Percentiles rank a stretch among this genome's conserved stretches.
Evolutionary conservation across 2,113 vertebrate genomes (phyloP).

Genomic region (Pangasianodon gigas): DNA sequence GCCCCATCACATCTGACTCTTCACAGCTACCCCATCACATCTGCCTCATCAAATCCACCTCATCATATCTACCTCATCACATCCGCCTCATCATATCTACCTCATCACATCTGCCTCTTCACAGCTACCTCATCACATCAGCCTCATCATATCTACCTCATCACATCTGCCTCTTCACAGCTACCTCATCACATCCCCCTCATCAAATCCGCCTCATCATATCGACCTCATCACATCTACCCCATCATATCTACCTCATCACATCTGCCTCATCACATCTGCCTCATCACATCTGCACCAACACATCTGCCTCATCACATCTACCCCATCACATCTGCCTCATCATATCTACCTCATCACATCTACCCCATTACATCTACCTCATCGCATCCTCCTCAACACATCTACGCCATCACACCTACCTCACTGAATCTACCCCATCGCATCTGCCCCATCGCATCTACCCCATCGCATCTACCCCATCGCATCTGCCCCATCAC

Average conservation of each 20-base stretch:
- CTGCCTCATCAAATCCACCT: background rate
- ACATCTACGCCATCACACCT: background rate
- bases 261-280: background rate
- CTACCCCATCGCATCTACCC: too few relatives aligned
- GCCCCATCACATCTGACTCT: background rate
- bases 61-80: background rate
- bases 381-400: too few relatives aligned
- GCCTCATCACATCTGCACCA: background rate
- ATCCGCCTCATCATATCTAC: too few relatives aligned
- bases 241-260: background rate
- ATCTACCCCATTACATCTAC: background rate
- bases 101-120: background rate
- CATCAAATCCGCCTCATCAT: background rate
- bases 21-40: background rate
- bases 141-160: background rate
- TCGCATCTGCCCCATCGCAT: background rate
- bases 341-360: background rate
- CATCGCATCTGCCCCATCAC: background rate
- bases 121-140: background rate
- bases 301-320: background rate
- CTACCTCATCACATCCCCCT: background rate
- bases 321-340: background rate
- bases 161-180: too few relatives aligned
- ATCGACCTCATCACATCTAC: background rate
- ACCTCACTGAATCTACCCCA: too few relatives aligned